Conservation (phyloP, 92 coral and sea anemone species). For the Epizoanthus illoricatus region DNA sequence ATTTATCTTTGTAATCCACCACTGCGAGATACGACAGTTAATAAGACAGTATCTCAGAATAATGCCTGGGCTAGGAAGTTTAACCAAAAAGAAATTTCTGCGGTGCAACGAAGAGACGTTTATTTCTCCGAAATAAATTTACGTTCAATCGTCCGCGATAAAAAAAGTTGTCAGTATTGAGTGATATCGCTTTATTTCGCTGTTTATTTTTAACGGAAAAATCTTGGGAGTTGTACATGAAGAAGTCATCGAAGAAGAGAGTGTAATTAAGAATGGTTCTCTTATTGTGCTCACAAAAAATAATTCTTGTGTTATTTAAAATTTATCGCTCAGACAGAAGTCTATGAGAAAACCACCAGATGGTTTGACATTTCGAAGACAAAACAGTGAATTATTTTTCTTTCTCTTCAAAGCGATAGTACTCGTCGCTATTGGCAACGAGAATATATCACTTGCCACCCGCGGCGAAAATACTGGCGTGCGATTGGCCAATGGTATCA, state of each 20-base stretch:
- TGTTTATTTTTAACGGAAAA: neutral
- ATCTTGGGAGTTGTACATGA: too few relatives aligned
- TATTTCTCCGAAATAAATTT: too few relatives aligned
- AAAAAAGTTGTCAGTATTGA: neutral
- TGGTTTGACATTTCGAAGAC: neutral
- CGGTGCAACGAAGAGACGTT: too few relatives aligned
- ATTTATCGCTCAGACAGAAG: neutral
- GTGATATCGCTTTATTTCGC: neutral
- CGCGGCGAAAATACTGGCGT: neutral
- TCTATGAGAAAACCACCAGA: neutral
- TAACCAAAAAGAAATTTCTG: too few relatives aligned
- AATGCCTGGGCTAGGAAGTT: too few relatives aligned
- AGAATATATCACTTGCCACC: slow-evolving; percentile 12
- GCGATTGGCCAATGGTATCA: slow-evolving; percentile 11
- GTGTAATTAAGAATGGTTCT: neutral
- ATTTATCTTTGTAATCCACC: too few relatives aligned
- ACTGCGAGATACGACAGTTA: too few relatives aligned
- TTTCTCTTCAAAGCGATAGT: neutral
- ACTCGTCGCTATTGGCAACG: slow-evolving; percentile 10
- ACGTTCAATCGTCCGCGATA: too few relatives aligned
- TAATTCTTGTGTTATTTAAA: neutral
- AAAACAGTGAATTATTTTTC: neutral
- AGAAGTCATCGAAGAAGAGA: neutral
- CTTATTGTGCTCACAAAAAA: slow-evolving; percentile 1
- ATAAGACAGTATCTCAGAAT: too few relatives aligned